A percentile compares a stretch with the other conserved stretches of the same genome.
These are phyloP conservation scores for Caenorhabditis remanei DNA, from an alignment of 1,140 invertebrate species.

Conservation along the genomic window DNA sequence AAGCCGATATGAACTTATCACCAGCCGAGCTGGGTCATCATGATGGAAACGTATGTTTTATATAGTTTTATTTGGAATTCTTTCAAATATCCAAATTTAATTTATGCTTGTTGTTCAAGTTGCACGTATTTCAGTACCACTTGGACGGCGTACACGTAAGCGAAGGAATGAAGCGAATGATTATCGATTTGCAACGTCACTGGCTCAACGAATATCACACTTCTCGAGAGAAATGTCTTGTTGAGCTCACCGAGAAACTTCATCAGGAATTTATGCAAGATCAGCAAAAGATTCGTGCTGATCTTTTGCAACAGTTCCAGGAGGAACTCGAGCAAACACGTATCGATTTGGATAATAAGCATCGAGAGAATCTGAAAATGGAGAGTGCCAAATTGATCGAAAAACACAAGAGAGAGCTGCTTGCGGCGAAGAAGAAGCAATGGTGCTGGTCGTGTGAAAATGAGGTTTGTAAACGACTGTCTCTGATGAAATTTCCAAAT, in stretches of 20 bases:
- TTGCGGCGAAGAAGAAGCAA: constrained; percentile 87
- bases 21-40: neutral
- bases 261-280: constrained; percentile 76
- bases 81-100: neutral
- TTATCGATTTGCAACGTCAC: constrained; percentile 75
- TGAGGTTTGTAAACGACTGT: constrained; percentile 26
- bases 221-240: constrained; percentile 73
- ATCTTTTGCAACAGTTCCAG: constrained; percentile 76
- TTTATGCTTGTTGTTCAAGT: neutral
- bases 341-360: constrained; percentile 69
- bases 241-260: constrained; percentile 77
- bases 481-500: too few relatives aligned
- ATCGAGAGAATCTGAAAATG: constrained; percentile 83
- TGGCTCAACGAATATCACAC: constrained; percentile 75
- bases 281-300: constrained; percentile 74
- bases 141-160: constrained; percentile 67
- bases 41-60: neutral
- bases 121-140: constrained; percentile 19
- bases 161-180: constrained; percentile 73
- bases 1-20: neutral
- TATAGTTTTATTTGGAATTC: neutral
- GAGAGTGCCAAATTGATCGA: constrained; percentile 83
- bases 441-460: constrained; percentile 79
- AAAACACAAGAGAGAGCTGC: constrained; percentile 83
- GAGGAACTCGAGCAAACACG: constrained; percentile 75